Evolutionary conservation across 1,140 invertebrate species (phyloP), one percentile per base, ranked within the genome.

Genomic region (Pogonus chalceus): DNA sequence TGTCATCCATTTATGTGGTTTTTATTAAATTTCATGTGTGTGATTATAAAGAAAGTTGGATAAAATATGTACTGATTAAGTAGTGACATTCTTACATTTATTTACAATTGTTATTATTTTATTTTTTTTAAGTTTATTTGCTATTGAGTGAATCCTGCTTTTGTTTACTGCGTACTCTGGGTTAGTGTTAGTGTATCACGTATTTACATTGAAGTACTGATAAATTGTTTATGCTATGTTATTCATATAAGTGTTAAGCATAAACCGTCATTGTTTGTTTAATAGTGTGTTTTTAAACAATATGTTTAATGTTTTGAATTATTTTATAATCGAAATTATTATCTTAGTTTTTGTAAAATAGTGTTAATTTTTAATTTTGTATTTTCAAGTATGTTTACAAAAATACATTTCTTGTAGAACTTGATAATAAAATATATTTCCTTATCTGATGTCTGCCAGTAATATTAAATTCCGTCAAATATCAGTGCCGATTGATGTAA

Each of bases 171-270:
- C n/a, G n/a, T n/a, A n/a, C n/a, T n/a, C n/a, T n/a, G n/a, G n/a
- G n/a, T n/a, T n/a, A n/a, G n/a, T n/a, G n/a, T n/a, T n/a, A n/a
- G n/a, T n/a, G n/a, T n/a, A n/a, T n/a, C n/a, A n/a, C n/a, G n/a
- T n/a, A n/a, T n/a, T n/a, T n/a, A n/a, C n/a, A n/a, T n/a, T n/a
- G n/a, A n/a, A n/a, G n/a, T 12, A 43, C 18, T 12, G 37, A 43
- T 43, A 43, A 43, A 10, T 43, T 43, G 37, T 43, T 43, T 43
- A 43, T 43, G 37, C 18, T 31, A 43, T 43, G 9, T 43, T 12
- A 16, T 4, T 10, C 18, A 18, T 10, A 43, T 4, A 10, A 12
- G 4, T 14, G 26, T 4, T 4, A 43, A 43, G 37, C 37, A 43
- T 10, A 43, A 43, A 10, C 18, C 37, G 37, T 43, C 37, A 43